These are phyloP conservation scores for Hymenopus coronatus DNA, from an alignment of 2,888 invertebrate genomes.

Conservation along the genomic window DNA sequence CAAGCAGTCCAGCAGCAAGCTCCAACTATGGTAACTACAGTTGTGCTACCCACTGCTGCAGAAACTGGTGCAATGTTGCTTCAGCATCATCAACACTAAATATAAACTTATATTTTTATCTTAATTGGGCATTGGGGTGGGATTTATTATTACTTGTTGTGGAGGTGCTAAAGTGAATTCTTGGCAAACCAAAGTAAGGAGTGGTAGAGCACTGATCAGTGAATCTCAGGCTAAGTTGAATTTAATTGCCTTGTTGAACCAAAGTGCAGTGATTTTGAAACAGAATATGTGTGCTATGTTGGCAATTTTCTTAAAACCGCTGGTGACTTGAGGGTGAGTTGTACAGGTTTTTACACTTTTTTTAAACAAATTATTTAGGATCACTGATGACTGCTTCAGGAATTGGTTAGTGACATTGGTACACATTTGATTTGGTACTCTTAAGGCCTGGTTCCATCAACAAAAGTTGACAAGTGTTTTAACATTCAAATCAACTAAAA, in stretches of 20 bases:
- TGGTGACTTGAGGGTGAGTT: not conserved
- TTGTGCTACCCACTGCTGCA: conserved; percentile 54
- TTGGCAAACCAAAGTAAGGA: not conserved
- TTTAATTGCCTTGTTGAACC: not conserved
- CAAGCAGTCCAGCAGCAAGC: conserved; percentile 36
- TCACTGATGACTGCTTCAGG: not conserved
- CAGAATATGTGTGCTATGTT: not conserved
- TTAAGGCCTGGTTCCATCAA: no score
- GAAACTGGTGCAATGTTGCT: conserved; percentile 50
- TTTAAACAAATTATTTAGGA: not conserved
- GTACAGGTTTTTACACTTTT: not conserved
- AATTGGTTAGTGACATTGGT: not conserved
- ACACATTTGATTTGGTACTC: not conserved
- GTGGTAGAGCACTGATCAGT: not conserved
- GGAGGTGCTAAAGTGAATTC: not conserved
- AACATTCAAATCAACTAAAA: no score
- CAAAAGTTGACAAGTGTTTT: no score
- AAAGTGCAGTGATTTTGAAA: not conserved
- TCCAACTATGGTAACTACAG: conserved; percentile 46
- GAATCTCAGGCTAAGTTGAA: not conserved
- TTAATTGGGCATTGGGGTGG: not conserved
- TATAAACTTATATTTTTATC: not conserved
- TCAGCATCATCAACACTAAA: conserved; percentile 46
- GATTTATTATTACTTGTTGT: not conserved
- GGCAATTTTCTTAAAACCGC: not conserved